Evolutionary conservation across 2,797 vertebrate species (phyloP).

Genomic region (Dryobates pubescens): DNA sequence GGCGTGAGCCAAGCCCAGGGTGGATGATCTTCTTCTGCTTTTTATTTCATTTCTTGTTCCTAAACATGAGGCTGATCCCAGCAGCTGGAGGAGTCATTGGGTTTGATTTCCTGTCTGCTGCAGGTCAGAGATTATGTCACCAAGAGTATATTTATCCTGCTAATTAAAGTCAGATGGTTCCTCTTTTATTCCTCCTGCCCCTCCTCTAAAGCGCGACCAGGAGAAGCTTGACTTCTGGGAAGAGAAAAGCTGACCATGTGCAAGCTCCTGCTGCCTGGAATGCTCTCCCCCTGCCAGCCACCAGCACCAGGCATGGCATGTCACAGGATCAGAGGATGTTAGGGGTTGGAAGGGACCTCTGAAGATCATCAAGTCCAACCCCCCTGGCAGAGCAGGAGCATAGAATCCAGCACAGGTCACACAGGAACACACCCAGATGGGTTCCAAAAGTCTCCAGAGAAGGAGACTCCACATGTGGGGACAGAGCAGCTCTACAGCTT

Average conservation of each 20-base stretch:
- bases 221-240: neutral
- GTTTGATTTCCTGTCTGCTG: slow-evolving; percentile 68
- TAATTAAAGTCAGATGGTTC: slow-evolving; percentile 70
- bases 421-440: no score
- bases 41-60: neutral
- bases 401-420: no score
- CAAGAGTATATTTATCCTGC: slow-evolving; percentile 59
- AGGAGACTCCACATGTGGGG: neutral
- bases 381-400: no score
- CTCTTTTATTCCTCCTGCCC: slow-evolving; percentile 28
- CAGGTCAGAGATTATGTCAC: slow-evolving; percentile 74
- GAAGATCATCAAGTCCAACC: no score
- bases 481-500: neutral
- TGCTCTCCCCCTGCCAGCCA: neutral
- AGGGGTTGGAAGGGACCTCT: no score
- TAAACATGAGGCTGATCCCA: neutral
- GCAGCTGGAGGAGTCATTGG: slow-evolving; percentile 27
- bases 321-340: no score
- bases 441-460: no score
- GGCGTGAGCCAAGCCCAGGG: neutral
- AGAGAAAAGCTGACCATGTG: neutral
- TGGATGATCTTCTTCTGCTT: neutral
- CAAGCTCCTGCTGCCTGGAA: neutral
- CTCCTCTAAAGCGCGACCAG: neutral
- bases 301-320: neutral